Percentiles rank a stretch among this genome's conserved stretches.
Evolutionary conservation across 2,797 vertebrate genomes (phyloP).

Genomic region (Manis pentadactyla): DNA sequence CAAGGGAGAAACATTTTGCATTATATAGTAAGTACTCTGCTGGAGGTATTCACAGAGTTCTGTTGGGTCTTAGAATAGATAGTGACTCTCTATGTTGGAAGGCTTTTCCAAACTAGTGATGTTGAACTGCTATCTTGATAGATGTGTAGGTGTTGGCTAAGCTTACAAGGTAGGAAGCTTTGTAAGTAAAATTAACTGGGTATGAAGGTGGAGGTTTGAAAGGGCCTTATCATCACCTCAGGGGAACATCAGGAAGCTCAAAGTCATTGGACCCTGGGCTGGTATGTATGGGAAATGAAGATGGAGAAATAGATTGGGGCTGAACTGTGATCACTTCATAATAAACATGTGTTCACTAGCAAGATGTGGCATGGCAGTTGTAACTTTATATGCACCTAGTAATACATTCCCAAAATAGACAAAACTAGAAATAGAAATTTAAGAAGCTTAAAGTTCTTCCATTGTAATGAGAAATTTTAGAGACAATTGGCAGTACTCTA

Average conservation of each 20-base stretch:
- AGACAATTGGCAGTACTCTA: background rate
- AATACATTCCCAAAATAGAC: background rate
- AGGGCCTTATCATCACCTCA: background rate
- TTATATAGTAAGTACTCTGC: background rate
- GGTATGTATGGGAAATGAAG: background rate
- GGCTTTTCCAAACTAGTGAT: conserved; percentile 36
- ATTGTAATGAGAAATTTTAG: background rate
- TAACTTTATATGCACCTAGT: background rate
- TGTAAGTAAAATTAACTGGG: conserved; percentile 39
- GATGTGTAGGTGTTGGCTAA: conserved; percentile 2
- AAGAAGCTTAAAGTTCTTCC: background rate
- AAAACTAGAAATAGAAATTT: conserved; percentile 38
- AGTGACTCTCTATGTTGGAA: conserved; percentile 47
- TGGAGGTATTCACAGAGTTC: conserved; percentile 21
- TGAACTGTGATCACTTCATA: conserved; percentile 25
- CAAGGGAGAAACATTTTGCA: background rate
- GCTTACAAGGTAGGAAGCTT: background rate
- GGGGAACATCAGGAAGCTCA: background rate
- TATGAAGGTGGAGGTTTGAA: conserved; percentile 32
- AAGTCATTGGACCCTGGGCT: background rate
- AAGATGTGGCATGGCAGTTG: background rate
- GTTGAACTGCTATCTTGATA: conserved; percentile 48
- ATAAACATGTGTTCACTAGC: conserved; percentile 32
- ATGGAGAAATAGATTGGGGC: conserved; percentile 7
- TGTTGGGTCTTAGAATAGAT: background rate